phyloP scores from a whole-genome alignment of 2,888 invertebrate genomes.

The Nebria salina region DNA sequence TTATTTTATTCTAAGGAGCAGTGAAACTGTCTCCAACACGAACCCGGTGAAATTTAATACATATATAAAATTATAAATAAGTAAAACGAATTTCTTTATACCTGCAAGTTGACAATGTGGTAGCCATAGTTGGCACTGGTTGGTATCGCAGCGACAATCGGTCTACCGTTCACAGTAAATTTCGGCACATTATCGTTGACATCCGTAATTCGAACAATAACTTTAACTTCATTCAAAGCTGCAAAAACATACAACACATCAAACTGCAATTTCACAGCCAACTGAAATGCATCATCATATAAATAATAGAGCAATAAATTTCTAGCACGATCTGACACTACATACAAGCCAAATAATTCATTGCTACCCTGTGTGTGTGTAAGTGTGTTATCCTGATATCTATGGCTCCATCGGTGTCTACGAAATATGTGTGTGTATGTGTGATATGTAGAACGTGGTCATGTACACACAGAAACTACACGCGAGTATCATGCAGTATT shows the following conservation, averaged over 20 bases:
- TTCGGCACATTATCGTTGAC: constrained; percentile 85
- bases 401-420: background rate
- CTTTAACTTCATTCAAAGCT: constrained; percentile 78
- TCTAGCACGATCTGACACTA: background rate
- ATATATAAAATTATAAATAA: no score
- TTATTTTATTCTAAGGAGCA: no score
- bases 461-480: background rate
- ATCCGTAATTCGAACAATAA: constrained; percentile 80
- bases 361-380: background rate
- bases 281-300: constrained; percentile 17
- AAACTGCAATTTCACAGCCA: constrained; percentile 16
- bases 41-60: no score
- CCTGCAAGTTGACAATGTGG: constrained; percentile 79
- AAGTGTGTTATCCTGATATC: background rate
- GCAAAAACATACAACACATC: constrained; percentile 45
- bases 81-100: constrained; percentile 53
- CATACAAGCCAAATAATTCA: background rate
- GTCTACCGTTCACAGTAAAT: constrained; percentile 78
- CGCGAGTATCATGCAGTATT: background rate
- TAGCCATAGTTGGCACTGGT: constrained; percentile 84
- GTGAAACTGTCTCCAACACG: no score
- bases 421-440: background rate
- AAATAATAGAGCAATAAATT: constrained; percentile 5
- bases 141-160: constrained; percentile 84
- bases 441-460: background rate